These are phyloP conservation scores for Sterrhoptilus dennistouni DNA, from an alignment of 2,113 vertebrate species.

Conservation along the genomic window DNA sequence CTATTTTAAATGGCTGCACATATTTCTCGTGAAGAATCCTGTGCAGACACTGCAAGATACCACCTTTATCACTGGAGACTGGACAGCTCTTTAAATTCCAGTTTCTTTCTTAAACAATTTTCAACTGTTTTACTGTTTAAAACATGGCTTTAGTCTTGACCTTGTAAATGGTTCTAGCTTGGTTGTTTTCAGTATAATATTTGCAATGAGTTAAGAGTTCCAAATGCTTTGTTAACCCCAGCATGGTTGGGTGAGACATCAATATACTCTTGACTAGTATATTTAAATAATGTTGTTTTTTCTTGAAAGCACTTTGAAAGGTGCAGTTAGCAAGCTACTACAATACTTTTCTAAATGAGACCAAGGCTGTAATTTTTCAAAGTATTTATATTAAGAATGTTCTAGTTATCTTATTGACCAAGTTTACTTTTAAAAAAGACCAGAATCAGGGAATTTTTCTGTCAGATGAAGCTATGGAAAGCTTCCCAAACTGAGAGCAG, in stretches of 20 bases:
- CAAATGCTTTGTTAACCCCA: constrained; percentile 13
- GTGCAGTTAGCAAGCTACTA: neutral
- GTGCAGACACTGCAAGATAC: neutral
- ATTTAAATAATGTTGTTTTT: constrained; percentile 1
- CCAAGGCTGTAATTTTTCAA: neutral
- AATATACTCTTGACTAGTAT: constrained; percentile 2
- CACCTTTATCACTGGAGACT: neutral
- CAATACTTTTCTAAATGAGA: neutral
- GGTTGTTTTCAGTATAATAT: constrained; percentile 3
- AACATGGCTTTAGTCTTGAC: neutral
- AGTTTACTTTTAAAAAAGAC: neutral
- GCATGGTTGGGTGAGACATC: neutral
- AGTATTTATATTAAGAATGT: neutral
- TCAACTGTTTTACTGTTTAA: neutral
- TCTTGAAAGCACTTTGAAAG: constrained; percentile 17
- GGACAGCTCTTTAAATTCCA: neutral
- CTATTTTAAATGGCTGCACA: neutral
- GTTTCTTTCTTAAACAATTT: constrained; percentile 11
- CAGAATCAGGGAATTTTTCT: neutral
- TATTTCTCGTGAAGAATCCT: constrained; percentile 15
- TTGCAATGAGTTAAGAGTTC: neutral
- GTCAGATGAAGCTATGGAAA: neutral
- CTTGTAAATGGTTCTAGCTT: neutral
- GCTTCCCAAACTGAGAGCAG: neutral
- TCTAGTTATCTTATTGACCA: neutral